Evolutionary conservation across 1,140 invertebrate genomes (phyloP), one percentile per base, ranked within the genome.

Genomic region (Microvelia longipes): DNA sequence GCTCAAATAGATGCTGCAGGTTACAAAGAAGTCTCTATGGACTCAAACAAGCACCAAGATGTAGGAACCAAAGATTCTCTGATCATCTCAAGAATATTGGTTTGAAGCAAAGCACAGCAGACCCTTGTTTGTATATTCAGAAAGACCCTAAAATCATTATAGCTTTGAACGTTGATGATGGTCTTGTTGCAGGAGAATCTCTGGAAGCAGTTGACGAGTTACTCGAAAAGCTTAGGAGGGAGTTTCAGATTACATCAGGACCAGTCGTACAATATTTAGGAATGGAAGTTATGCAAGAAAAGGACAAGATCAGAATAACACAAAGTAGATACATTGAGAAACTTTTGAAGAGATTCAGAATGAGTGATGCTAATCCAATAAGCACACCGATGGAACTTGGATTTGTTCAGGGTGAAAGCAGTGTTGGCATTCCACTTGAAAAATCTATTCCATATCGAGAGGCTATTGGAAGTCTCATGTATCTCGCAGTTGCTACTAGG

Each of bases 321-420:
- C 67, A 68, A 50, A 35, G n/a, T 2, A 19, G 11, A n/a, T 68
- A 50, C 30, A 68, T 68, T 35, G 50, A 30, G 30, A 68, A 68
- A 50, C 14, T 68, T 13, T 24, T 68, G 2, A 1, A 2, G n/a
- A n/a, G 67, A 14, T 68, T 64, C 24, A 64, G 25, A 5, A 64
- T 64, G 62, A 26, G 25, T 24, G 62, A 26, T 13, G 15, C 15
- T 25, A 64, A 64, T 64, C 25, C 62, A 64, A 26, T 64, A 24
- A 15, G 15, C 19, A 50, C 35, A 50, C 35, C 35, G 5, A 50
- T 50, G 35, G 35, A 50, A 50, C 35, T 50, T 50, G 35, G 35
- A 50, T 50, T 50, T 50, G 35, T 50, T 50, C 35, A 50, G 35
- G 35, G 35, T 50, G 35, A 50, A 50, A 50, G 35, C 19, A 50